These are phyloP conservation scores for Pseudomyrmex flavicornis DNA, from an alignment of 1,140 invertebrate species.

Conservation along the genomic window DNA sequence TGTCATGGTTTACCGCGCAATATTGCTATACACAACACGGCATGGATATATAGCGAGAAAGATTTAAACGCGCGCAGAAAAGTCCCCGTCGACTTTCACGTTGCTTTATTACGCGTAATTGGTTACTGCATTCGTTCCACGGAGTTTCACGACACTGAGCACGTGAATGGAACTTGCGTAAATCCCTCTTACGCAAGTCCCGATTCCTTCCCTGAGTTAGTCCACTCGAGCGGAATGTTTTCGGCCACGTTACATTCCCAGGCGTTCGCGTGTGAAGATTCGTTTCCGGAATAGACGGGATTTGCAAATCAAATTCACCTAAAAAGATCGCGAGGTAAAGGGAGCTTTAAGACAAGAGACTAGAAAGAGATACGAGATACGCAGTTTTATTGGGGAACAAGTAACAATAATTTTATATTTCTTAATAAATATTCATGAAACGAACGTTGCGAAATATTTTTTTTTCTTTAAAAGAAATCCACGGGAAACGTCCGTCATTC, in stretches of 20 bases:
- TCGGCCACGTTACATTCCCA: conserved; percentile 25
- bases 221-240: conserved; percentile 43
- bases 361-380: neutral
- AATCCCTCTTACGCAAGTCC: conserved; percentile 49
- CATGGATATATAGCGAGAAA: neutral
- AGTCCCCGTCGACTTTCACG: conserved; percentile 67
- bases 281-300: conserved; percentile 20
- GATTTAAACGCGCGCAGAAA: conserved; percentile 49
- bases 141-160: conserved; percentile 47
- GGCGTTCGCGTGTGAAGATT: conserved; percentile 5
- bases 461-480: too few relatives aligned
- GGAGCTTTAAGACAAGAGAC: neutral
- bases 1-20: conserved; percentile 12
- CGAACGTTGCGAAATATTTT: too few relatives aligned
- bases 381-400: too few relatives aligned
- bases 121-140: conserved; percentile 57
- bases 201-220: conserved; percentile 2
- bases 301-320: neutral
- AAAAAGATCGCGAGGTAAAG: neutral
- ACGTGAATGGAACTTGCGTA: conserved; percentile 65
- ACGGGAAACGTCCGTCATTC: too few relatives aligned
- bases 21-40: neutral
- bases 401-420: too few relatives aligned
- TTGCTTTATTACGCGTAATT: conserved; percentile 67
- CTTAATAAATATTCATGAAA: too few relatives aligned